phyloP scores from a whole-genome alignment of 2,888 invertebrate genomes.

The Oxystoma pomonae region DNA sequence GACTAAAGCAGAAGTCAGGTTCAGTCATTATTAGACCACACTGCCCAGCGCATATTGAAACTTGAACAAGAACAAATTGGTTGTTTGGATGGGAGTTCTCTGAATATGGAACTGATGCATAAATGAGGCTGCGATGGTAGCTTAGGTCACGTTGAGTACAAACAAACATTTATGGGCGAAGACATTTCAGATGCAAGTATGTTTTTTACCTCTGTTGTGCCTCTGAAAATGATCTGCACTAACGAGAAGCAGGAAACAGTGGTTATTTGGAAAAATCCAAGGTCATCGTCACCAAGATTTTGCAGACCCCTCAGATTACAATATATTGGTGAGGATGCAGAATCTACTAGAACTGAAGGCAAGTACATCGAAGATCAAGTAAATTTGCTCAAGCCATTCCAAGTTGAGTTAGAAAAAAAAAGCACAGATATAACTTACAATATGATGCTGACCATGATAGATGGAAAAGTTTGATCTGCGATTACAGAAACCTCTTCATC shows the following conservation, averaged over 20 bases:
- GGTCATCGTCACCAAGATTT: conserved; percentile 9
- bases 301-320: conserved; percentile 3
- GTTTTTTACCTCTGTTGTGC: conserved; percentile 8
- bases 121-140: conserved; percentile 10
- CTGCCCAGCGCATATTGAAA: conserved; percentile 7
- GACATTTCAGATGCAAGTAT: conserved; percentile 5
- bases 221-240: conserved; percentile 3
- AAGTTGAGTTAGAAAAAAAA: neutral
- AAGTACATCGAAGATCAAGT: conserved; percentile 7
- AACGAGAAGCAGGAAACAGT: neutral
- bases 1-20: conserved; percentile 7
- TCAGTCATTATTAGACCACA: conserved; percentile 8
- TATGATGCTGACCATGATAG: conserved; percentile 4
- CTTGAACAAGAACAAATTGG: conserved; percentile 4
- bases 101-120: neutral
- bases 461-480: conserved; percentile 7
- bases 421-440: conserved; percentile 1
- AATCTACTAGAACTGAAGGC: conserved; percentile 3
- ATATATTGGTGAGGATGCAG: conserved; percentile 1
- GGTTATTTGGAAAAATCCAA: conserved; percentile 13
- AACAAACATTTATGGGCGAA: conserved; percentile 3
- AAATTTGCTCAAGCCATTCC: neutral
- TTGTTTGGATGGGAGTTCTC: neutral
- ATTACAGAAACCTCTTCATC: neutral
- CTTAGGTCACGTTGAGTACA: conserved; percentile 6